phyloP scores from a whole-genome alignment of 2,888 invertebrate genomes.

The Drosophila prostipennis region DNA sequence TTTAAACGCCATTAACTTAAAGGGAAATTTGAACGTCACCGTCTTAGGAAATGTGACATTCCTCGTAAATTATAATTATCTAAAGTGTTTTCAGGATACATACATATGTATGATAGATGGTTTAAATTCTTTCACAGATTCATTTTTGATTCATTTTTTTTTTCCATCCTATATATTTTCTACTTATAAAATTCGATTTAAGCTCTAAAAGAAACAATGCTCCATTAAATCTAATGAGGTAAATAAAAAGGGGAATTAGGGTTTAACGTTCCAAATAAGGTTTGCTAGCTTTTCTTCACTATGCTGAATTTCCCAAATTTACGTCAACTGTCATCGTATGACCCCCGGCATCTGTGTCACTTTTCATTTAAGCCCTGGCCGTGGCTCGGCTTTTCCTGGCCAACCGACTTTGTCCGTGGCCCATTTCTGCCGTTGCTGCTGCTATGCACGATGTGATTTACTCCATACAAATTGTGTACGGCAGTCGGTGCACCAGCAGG shows the following conservation, averaged over 20 bases:
- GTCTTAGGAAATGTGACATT: too few species aligned
- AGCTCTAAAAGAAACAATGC: too few species aligned
- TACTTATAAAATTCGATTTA: too few species aligned
- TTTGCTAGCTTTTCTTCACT: neutral
- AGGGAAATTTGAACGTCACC: too few species aligned
- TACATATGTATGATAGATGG: neutral
- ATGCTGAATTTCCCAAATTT: neutral
- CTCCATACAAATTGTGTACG: slow-evolving; percentile 48
- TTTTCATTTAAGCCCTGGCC: slow-evolving; percentile 32
- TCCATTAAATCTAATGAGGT: too few species aligned
- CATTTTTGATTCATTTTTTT: too few species aligned
- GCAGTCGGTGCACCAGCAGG: slow-evolving; percentile 9
- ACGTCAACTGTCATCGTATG: slow-evolving; percentile 10
- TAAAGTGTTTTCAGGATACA: neutral
- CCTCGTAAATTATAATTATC: neutral
- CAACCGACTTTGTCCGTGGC: slow-evolving; percentile 24
- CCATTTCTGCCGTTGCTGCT: slow-evolving; percentile 28
- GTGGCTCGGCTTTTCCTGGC: slow-evolving; percentile 14
- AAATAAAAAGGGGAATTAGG: too few species aligned
- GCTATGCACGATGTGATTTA: slow-evolving; percentile 46
- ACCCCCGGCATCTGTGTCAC: slow-evolving; percentile 29
- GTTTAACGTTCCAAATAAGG: neutral
- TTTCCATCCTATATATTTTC: too few species aligned
- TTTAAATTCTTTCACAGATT: neutral
- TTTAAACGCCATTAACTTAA: neutral